These are phyloP conservation scores for Hemiscyllium ocellatum DNA, from an alignment of 2,113 vertebrate species.

Conservation along the genomic window DNA sequence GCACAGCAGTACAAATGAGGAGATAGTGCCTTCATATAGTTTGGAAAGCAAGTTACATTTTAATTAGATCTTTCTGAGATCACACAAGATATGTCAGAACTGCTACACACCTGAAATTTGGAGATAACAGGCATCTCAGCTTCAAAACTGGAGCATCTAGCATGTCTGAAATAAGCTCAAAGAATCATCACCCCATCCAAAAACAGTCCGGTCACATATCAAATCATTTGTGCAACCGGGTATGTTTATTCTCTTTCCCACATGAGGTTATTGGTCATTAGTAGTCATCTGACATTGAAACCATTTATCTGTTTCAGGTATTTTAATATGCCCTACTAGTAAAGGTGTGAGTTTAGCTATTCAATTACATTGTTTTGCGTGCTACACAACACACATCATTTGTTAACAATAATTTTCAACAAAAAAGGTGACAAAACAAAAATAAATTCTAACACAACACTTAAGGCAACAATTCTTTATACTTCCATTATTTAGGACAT, in stretches of 20 bases:
- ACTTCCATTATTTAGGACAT: not conserved
- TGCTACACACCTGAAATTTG: not conserved
- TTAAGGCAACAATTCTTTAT: not conserved
- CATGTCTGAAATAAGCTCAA: not conserved
- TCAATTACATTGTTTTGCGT: not conserved
- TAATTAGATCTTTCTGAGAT: conserved; percentile 9
- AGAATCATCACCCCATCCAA: not conserved
- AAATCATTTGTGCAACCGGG: not conserved
- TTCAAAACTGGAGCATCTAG: not conserved
- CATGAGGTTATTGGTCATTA: not conserved
- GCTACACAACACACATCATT: not conserved
- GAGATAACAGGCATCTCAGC: not conserved
- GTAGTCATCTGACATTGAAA: not conserved
- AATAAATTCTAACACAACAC: not conserved
- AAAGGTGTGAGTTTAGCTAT: not conserved
- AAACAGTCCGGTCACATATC: not conserved
- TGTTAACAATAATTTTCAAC: not conserved
- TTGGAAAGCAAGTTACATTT: conserved; percentile 16
- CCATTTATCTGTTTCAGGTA: not conserved
- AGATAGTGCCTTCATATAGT: not conserved
- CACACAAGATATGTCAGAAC: not conserved
- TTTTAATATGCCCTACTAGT: not conserved
- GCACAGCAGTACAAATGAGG: conserved; percentile 7
- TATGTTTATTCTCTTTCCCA: not conserved
- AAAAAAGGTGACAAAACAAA: not conserved